A percentile compares a stretch with the other conserved stretches of the same genome.
Conservation (phyloP, 2,888 invertebrate species). For the Esperia sulphurella region DNA sequence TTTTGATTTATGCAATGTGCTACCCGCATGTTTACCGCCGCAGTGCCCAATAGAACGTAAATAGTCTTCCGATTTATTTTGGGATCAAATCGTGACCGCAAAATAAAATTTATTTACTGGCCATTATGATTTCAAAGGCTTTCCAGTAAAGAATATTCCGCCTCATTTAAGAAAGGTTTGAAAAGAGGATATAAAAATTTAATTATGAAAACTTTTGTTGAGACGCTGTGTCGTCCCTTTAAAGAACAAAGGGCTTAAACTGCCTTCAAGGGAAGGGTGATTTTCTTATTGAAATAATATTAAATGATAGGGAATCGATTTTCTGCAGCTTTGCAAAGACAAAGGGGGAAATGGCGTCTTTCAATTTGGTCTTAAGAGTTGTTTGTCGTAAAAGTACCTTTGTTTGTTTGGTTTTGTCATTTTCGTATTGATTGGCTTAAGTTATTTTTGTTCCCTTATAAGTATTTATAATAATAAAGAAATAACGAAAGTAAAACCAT, state of each 20-base stretch:
- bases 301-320: conserved; percentile 61
- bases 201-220: conserved; percentile 56
- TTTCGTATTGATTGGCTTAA: conserved; percentile 20
- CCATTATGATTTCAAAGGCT: conserved; percentile 16
- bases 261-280: conserved; percentile 35
- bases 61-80: too few species aligned
- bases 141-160: conserved; percentile 30
- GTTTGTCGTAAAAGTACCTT: conserved; percentile 32
- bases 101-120: conserved; percentile 3
- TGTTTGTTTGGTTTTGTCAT: conserved; percentile 29
- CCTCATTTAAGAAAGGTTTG: conserved; percentile 33
- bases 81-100: background rate
- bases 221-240: conserved; percentile 30
- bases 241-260: conserved; percentile 54
- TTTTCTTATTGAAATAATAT: conserved; percentile 66
- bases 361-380: conserved; percentile 47
- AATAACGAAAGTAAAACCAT: too few species aligned
- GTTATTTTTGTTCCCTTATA: conserved; percentile 11
- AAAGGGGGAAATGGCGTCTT: conserved; percentile 38
- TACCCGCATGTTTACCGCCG: too few species aligned
- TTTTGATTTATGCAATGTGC: too few species aligned
- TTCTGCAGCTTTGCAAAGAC: conserved; percentile 33
- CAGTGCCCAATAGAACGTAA: too few species aligned
- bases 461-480: too few species aligned
- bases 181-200: conserved; percentile 51